A percentile compares a stretch with the other conserved stretches of the same genome.
Evolutionary conservation across 2,113 vertebrate genomes (phyloP).

Genomic region (Tapirus terrestris): DNA sequence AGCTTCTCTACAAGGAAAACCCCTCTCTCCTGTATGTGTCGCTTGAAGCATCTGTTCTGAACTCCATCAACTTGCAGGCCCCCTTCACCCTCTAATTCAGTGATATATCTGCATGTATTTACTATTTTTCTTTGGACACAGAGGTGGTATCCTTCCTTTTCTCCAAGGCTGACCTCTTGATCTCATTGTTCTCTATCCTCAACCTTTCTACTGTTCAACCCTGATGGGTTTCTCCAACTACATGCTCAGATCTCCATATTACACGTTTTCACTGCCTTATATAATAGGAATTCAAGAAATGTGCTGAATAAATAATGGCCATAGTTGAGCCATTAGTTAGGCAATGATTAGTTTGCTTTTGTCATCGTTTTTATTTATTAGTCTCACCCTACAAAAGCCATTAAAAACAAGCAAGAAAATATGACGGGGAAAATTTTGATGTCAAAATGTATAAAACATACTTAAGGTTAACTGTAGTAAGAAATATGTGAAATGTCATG

Average conservation of each 20-base stretch:
- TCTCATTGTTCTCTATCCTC: neutral
- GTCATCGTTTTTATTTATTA: conserved; percentile 15
- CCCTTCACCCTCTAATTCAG: neutral
- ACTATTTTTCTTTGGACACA: neutral
- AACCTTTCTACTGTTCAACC: neutral
- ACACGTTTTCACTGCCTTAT: neutral
- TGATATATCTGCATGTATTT: neutral
- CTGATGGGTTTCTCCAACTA: neutral
- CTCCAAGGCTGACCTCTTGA: neutral
- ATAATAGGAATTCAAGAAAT: neutral
- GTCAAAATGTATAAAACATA: neutral
- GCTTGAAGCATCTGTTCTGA: neutral
- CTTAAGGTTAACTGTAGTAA: neutral
- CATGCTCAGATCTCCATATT: neutral
- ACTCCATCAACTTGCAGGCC: neutral
- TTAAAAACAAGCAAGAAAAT: conserved; percentile 24
- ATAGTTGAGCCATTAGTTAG: neutral
- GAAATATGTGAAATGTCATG: neutral
- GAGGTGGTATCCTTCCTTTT: neutral
- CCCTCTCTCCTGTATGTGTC: neutral
- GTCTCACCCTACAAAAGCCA: neutral
- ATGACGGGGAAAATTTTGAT: neutral
- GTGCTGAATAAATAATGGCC: neutral
- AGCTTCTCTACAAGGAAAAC: neutral
- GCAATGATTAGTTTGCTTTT: neutral